Conservation (phyloP, 2,888 invertebrate genomes). For the Leuctra nigra region DNA sequence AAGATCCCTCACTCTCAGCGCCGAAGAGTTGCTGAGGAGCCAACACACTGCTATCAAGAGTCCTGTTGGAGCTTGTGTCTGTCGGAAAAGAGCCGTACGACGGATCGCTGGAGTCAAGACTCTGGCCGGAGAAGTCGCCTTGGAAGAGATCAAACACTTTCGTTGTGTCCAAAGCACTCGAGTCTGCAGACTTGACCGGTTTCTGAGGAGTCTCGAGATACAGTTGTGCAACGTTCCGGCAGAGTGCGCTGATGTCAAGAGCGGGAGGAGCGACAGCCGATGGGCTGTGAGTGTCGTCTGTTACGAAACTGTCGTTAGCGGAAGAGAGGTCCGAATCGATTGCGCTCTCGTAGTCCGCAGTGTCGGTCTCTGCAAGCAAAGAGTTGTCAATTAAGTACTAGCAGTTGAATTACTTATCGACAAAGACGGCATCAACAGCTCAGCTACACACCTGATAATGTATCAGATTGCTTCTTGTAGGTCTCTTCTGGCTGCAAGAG, state of each 20-base stretch:
- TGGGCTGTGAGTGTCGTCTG: background rate
- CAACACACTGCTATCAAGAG: too few relatives aligned
- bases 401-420: background rate
- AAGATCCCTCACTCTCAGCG: too few relatives aligned
- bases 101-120: too few relatives aligned
- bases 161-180: slow-evolving; percentile 6
- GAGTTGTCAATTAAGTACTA: slow-evolving; percentile 8
- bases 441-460: too few relatives aligned
- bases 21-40: too few relatives aligned
- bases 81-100: too few relatives aligned
- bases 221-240: slow-evolving; percentile 1
- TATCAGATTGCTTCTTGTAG: slow-evolving; percentile 26
- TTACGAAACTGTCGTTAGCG: slow-evolving; percentile 16
- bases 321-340: slow-evolving; percentile 25
- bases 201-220: slow-evolving; percentile 1
- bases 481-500: slow-evolving; percentile 26
- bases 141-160: too few relatives aligned
- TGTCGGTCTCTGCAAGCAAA: slow-evolving; percentile 28
- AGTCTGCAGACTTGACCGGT: background rate
- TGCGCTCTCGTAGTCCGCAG: slow-evolving; percentile 30
- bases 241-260: slow-evolving; percentile 14
- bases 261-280: background rate
- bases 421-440: background rate
- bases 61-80: too few relatives aligned
- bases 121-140: too few relatives aligned